phyloP scores from a whole-genome alignment of 2,888 invertebrate species.

The Phengaris arion region DNA sequence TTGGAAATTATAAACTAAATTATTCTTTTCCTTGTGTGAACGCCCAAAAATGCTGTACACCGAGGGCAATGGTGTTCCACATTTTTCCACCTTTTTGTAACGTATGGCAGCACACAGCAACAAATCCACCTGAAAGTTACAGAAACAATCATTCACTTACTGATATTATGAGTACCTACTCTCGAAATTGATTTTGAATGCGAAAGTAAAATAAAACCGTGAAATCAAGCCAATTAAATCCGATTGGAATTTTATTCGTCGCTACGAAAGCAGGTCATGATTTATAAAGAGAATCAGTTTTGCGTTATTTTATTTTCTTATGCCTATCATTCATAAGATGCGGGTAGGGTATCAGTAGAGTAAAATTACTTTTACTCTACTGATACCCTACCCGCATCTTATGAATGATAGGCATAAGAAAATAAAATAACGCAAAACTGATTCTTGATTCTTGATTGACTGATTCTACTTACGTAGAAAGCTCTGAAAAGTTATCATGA shows the following conservation, averaged over 20 bases:
- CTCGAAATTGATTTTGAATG: background rate
- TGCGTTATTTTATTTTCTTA: too few relatives aligned
- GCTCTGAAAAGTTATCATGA: too few relatives aligned
- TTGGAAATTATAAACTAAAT: constrained; percentile 39
- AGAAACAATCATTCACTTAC: background rate
- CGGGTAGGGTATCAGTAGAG: too few relatives aligned
- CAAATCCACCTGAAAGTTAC: constrained; percentile 66
- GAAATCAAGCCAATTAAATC: background rate
- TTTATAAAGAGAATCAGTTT: too few relatives aligned
- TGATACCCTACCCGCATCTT: too few relatives aligned
- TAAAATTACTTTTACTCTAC: too few relatives aligned
- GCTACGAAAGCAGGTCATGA: too few relatives aligned
- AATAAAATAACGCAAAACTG: too few relatives aligned
- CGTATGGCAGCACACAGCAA: constrained; percentile 67
- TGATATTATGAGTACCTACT: background rate
- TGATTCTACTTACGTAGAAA: too few relatives aligned
- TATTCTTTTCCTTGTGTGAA: constrained; percentile 54
- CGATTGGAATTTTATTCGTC: background rate
- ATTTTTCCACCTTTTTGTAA: constrained; percentile 66
- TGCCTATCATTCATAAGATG: too few relatives aligned
- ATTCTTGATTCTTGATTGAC: too few relatives aligned
- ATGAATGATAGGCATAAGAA: too few relatives aligned
- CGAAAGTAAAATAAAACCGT: constrained; percentile 9
- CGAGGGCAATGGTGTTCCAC: constrained; percentile 70
- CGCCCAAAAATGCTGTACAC: constrained; percentile 61